phyloP scores from a whole-genome alignment of 2,888 invertebrate species.

The Trissolcus japonicus region DNA sequence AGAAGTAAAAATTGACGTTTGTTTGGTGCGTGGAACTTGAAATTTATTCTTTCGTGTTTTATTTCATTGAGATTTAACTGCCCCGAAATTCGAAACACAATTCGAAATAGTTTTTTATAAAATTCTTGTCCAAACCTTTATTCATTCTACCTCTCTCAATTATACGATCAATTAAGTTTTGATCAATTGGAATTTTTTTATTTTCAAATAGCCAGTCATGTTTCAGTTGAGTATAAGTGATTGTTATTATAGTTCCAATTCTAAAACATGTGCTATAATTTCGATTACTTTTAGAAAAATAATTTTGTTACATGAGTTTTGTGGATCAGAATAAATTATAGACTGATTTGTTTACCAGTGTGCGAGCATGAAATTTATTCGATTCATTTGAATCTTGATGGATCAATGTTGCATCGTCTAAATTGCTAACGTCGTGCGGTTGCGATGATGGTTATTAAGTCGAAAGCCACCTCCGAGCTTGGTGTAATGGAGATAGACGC shows the following conservation, averaged over 20 bases:
- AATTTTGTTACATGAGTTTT: too few species aligned
- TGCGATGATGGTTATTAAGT: conserved; percentile 45
- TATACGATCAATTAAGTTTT: too few species aligned
- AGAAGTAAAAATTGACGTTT: conserved; percentile 5
- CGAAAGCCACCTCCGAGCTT: conserved; percentile 23
- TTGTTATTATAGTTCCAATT: too few species aligned
- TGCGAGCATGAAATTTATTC: conserved; percentile 1
- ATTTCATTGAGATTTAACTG: neutral
- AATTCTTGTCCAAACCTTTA: too few species aligned
- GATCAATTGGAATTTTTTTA: too few species aligned
- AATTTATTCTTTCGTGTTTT: neutral
- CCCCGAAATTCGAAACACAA: neutral
- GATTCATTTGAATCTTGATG: conserved; percentile 22
- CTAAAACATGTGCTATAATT: too few species aligned
- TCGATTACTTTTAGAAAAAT: too few species aligned
- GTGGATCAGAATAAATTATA: too few species aligned
- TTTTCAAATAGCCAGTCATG: too few species aligned
- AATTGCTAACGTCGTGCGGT: conserved; percentile 17
- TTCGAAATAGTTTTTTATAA: neutral
- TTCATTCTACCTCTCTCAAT: too few species aligned
- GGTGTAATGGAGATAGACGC: conserved; percentile 41
- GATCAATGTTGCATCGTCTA: conserved; percentile 8
- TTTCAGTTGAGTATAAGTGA: too few species aligned
- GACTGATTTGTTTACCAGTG: too few species aligned
- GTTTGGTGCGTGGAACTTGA: neutral